Percentiles rank a stretch among this genome's conserved stretches.
These are phyloP conservation scores for Lithophane ornitopus DNA, from an alignment of 2,888 invertebrate species.

Conservation along the genomic window DNA sequence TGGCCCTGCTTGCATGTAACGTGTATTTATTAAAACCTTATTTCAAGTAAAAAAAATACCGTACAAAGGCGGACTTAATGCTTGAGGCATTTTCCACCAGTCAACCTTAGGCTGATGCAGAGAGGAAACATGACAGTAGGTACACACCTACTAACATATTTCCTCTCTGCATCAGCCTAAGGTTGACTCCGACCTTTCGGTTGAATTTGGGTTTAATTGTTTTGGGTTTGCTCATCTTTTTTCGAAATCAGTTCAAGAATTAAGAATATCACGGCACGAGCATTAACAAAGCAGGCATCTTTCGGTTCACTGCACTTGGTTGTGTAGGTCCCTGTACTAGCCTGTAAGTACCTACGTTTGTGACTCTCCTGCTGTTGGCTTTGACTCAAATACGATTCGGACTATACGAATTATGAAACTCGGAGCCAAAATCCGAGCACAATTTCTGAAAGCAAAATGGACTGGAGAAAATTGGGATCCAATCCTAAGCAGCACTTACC, in stretches of 20 bases:
- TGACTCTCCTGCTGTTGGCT: conserved; percentile 31
- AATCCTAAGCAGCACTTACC: background rate
- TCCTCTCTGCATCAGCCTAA: no score
- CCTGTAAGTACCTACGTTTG: background rate
- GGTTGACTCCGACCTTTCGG: background rate
- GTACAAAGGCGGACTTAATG: no score
- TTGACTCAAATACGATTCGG: conserved; percentile 39
- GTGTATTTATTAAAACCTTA: background rate
- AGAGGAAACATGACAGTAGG: no score
- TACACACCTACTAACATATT: no score
- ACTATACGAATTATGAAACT: conserved; percentile 7
- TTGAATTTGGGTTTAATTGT: background rate
- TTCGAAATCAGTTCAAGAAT: background rate
- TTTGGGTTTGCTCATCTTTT: no score
- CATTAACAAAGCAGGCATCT: background rate
- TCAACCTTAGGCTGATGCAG: no score
- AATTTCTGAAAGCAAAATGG: conserved; percentile 38
- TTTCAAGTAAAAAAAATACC: no score
- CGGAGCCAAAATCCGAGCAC: conserved; percentile 10
- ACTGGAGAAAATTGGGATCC: conserved; percentile 3
- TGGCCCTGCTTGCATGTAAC: background rate
- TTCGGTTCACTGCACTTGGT: background rate
- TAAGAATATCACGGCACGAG: background rate
- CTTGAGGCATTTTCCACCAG: no score
- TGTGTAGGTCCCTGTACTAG: background rate